A percentile compares a stretch with the other conserved stretches of the same genome.
phyloP scores from a whole-genome alignment of 2,113 vertebrate genomes.

The Lampris incognitus region DNA sequence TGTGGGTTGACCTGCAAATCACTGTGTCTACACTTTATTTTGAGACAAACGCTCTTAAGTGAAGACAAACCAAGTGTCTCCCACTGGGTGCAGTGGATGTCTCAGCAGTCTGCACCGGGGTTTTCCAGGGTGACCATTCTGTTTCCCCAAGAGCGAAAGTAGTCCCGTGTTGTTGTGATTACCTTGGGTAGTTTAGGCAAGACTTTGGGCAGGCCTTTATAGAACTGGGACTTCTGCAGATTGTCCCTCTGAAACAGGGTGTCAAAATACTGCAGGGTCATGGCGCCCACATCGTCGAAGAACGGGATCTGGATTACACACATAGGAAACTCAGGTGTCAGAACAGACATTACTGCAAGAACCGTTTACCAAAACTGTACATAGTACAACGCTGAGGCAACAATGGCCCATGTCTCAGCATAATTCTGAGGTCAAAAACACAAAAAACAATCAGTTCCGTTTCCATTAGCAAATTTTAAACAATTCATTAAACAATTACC shows the following conservation, averaged over 20 bases:
- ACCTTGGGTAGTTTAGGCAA: conserved; percentile 97
- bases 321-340: neutral
- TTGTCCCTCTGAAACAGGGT: conserved; percentile 98
- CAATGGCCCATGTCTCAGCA: neutral
- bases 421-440: no score
- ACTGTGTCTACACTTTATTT: no score
- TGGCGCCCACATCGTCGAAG: conserved; percentile 96
- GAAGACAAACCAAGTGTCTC: no score
- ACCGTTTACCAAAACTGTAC: neutral
- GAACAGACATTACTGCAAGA: neutral
- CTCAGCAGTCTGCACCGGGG: no score
- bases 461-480: no score
- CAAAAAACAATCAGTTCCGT: no score
- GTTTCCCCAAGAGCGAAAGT: neutral
- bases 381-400: rapidly evolving
- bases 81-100: no score
- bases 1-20: no score
- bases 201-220: conserved; percentile 97
- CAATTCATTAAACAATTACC: no score
- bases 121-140: no score
- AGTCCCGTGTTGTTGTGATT: conserved; percentile 26
- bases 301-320: conserved; percentile 90
- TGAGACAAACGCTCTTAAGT: no score
- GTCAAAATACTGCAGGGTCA: conserved; percentile 98
- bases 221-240: conserved; percentile 99